Evolutionary conservation across 2,113 vertebrate genomes (phyloP).

Genomic region (Trichechus manatus): DNA sequence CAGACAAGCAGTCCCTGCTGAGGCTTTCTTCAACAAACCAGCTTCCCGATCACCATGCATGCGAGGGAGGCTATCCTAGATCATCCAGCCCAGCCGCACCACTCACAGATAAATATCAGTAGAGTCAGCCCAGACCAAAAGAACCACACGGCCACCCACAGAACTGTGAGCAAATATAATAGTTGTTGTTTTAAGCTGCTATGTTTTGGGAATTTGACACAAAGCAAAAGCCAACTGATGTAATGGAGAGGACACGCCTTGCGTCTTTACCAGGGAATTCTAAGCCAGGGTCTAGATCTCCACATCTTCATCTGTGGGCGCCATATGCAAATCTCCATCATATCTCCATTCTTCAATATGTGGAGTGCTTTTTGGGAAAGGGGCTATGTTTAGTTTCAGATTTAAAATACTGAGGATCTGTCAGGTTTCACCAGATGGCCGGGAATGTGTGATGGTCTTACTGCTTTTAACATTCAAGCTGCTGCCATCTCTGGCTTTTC

Average conservation of each 20-base stretch:
- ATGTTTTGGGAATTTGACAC: background rate
- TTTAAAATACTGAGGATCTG: constrained; percentile 13
- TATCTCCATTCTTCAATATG: background rate
- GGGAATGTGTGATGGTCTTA: background rate
- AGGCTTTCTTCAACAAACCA: background rate
- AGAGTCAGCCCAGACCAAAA: background rate
- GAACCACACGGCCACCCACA: background rate
- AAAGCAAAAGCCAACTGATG: background rate
- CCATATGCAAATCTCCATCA: background rate
- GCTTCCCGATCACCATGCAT: background rate
- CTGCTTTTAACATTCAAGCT: background rate
- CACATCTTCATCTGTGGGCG: background rate
- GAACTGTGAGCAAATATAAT: background rate
- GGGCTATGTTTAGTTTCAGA: constrained; percentile 52
- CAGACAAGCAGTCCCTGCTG: background rate
- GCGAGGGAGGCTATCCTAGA: background rate
- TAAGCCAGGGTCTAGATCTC: background rate
- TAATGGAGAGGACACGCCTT: background rate
- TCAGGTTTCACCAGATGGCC: constrained; percentile 61
- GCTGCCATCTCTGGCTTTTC: background rate
- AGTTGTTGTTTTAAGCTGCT: constrained; percentile 1
- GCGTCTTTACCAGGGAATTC: background rate
- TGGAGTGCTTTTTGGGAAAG: background rate
- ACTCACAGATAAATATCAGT: accelerated
- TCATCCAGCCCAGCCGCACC: background rate